phyloP scores from a whole-genome alignment of 2,113 vertebrate species.

The Amazona vittata region DNA sequence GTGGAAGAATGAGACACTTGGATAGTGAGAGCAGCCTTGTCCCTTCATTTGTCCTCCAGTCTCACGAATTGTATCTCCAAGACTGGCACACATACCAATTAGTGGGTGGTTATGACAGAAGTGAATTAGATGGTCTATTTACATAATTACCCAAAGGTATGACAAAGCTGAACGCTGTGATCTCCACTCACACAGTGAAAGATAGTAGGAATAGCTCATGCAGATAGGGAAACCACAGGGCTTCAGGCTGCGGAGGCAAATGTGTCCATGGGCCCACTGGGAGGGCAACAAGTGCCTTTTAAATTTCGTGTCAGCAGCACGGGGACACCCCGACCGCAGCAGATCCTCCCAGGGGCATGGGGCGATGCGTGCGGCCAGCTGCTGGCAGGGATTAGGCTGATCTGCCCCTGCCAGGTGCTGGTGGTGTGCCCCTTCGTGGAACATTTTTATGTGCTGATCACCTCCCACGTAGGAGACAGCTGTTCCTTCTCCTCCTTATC shows the following conservation, averaged over 20 bases:
- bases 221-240: not conserved
- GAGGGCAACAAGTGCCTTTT: not conserved
- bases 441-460: constrained; percentile 45
- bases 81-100: not conserved
- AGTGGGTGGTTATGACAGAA: constrained; percentile 2
- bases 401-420: constrained; percentile 50
- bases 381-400: constrained; percentile 38
- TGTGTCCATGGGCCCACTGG: not conserved
- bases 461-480: constrained; percentile 55
- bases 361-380: not conserved
- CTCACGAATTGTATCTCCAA: not conserved
- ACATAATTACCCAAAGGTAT: not conserved
- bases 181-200: not conserved
- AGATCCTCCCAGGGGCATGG: not conserved
- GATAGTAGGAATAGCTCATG: not conserved
- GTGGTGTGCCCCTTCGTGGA: constrained; percentile 29
- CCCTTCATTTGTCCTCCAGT: not conserved
- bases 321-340: not conserved
- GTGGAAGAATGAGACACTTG: not conserved
- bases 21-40: not conserved
- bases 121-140: not conserved
- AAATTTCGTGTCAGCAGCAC: not conserved
- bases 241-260: not conserved
- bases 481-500: constrained; percentile 30
- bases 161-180: not conserved